Conservation (phyloP, 2,113 vertebrate species). For the Madoqua kirkii region DNA sequence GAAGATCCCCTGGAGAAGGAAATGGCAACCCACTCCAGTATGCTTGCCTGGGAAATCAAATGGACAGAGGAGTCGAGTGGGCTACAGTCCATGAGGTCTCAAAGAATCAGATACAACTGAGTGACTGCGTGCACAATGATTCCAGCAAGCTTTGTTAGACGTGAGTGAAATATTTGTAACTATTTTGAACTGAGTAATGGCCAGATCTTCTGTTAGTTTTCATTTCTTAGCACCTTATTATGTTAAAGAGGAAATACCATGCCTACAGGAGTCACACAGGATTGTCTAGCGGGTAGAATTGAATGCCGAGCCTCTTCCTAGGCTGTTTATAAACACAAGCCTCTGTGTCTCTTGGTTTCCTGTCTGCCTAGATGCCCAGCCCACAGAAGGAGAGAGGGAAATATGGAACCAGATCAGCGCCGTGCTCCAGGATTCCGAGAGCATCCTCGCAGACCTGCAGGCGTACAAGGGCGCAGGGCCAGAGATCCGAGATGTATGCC, state of each 20-base stretch:
- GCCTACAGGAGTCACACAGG: not conserved
- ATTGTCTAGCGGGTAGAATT: not conserved
- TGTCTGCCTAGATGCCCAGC: slow-evolving; percentile 90
- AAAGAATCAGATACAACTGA: not conserved
- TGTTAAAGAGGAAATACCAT: not conserved
- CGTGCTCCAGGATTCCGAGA: slow-evolving; percentile 96
- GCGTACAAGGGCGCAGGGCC: slow-evolving; percentile 97
- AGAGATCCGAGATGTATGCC: slow-evolving; percentile 96
- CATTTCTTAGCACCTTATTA: not conserved
- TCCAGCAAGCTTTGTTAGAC: not conserved
- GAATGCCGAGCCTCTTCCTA: not conserved
- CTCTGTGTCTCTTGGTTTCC: slow-evolving; percentile 54
- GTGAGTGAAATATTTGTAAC: not conserved
- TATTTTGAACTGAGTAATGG: not conserved
- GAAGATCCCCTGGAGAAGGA: not conserved
- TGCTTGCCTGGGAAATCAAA: not conserved
- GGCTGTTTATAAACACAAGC: slow-evolving; percentile 8
- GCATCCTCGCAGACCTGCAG: slow-evolving; percentile 93
- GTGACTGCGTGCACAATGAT: accelerated
- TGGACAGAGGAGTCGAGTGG: not conserved
- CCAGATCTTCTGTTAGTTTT: not conserved
- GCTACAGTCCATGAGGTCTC: not conserved
- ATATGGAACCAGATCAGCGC: slow-evolving; percentile 98
- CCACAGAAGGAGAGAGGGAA: slow-evolving; percentile 94
- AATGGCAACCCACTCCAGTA: not conserved